Base-by-base conservation (phyloP, 2,888 invertebrate genomes). In the Erebia ligea region DNA sequence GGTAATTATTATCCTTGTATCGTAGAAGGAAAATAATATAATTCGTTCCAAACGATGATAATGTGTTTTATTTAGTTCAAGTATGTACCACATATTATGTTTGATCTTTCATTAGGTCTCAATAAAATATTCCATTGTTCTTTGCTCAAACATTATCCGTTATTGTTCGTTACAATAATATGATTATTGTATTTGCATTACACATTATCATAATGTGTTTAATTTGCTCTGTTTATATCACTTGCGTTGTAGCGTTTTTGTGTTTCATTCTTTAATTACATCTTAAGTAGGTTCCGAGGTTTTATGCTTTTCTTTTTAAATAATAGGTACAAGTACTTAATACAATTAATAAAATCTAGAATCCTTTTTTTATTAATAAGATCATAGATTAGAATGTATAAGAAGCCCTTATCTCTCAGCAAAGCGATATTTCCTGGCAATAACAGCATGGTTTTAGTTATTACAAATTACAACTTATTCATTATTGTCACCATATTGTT, bases 121-220 rank as follows among this genome's bases (percentile, higher is more conserved):
- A 72, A 67, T 72, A 67, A 69, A 78, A 78, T 78, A 77, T 78
- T 78, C 80, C 79, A 80, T 79, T 80, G 79, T 79, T 77, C 74
- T 58, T 75, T 72, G 71, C 67, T 69, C 70, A 75, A 78, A 79
- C 77, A 76, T 79, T 75, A 72, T 68, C 65, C 54, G 45, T 75
- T 74, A 76, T 74, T 75, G 74, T 76, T 78, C 56, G 25, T 25
- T 25, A 15, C 25, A 52, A 52, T 45, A 9, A 42, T 57, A 61
- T 57, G 54, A 62, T 62, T 42, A 54, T 54, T 54, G 54, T 54
- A 54, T 54, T 54, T 54, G 54, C 54, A 52, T 52, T 50, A 11
- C n/a, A 65, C 19, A n/a, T 8, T 54, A 11, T 52, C 34, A 34
- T 45, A 45, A 45, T 42, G 13, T 45, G 42, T 61, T 61, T 19